These are phyloP conservation scores for Aplysia californica DNA, from an alignment of 1,140 invertebrate species.

Conservation along the genomic window DNA sequence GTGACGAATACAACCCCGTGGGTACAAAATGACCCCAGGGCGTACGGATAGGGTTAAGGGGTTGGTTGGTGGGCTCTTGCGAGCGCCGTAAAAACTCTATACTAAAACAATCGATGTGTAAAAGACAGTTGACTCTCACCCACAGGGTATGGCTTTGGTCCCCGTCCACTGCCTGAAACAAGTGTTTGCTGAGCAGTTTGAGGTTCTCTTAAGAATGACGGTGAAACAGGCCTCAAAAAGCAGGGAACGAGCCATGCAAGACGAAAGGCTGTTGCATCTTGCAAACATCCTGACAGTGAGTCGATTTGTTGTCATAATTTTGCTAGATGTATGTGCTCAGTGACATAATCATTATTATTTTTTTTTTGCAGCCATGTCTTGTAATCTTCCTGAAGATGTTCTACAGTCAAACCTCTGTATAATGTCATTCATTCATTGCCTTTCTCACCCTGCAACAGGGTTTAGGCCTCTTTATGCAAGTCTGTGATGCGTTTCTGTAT, in stretches of 20 bases:
- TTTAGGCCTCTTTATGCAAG: too few relatives aligned
- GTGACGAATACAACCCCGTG: too few relatives aligned
- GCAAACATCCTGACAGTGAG: background rate
- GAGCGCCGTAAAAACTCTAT: too few relatives aligned
- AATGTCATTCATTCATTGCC: background rate
- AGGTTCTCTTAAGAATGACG: background rate
- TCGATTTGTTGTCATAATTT: background rate
- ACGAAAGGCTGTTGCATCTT: background rate
- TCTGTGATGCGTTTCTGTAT: too few relatives aligned
- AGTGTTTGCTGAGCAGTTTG: conserved; percentile 1
- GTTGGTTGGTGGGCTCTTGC: background rate
- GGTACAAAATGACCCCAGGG: too few relatives aligned
- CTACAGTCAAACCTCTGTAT: background rate
- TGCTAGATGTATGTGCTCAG: background rate
- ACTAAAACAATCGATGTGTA: background rate
- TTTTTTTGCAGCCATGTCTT: background rate
- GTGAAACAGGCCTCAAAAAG: background rate
- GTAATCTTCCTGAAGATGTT: background rate
- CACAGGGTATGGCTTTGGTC: background rate
- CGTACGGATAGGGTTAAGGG: too few relatives aligned
- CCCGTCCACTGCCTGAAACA: background rate
- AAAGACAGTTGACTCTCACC: background rate
- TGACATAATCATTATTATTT: background rate
- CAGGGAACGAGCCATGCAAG: background rate
- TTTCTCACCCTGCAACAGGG: too few relatives aligned